phyloP scores from a whole-genome alignment of 2,797 vertebrate genomes.

The Ptychobarbus kaznakovi region DNA sequence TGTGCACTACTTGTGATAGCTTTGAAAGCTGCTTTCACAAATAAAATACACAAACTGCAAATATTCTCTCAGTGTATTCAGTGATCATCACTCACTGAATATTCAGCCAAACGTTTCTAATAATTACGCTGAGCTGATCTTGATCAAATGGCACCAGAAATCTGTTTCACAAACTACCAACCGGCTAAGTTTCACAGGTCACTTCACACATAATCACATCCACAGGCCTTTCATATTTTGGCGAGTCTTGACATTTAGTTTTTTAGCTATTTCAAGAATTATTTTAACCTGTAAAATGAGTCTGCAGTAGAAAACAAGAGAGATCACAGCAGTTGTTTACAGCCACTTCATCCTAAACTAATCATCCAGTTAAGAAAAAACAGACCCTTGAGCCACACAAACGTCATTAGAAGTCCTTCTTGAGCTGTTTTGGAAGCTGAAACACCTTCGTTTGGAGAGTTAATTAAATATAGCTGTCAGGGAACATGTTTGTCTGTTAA shows the following conservation, averaged over 20 bases:
- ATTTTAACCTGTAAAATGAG: neutral
- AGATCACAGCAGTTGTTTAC: conserved; percentile 10
- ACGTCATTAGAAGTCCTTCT: neutral
- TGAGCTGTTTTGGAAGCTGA: neutral
- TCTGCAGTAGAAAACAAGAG: neutral
- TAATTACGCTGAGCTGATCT: neutral
- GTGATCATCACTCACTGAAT: neutral
- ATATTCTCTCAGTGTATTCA: neutral
- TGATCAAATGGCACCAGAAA: neutral
- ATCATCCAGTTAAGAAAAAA: neutral
- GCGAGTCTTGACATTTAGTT: neutral
- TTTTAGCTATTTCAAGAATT: neutral
- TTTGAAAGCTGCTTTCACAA: neutral
- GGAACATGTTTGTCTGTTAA: neutral
- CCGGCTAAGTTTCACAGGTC: neutral
- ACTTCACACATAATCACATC: neutral
- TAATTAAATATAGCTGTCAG: neutral
- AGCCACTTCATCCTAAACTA: neutral
- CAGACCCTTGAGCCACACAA: neutral
- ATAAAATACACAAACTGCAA: neutral
- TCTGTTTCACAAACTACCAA: neutral
- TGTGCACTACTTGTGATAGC: neutral
- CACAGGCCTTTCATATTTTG: neutral
- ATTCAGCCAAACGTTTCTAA: neutral
- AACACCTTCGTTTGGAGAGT: neutral